phyloP scores from a whole-genome alignment of 2,797 vertebrate genomes.

The Pseudotriccus pelzelni region DNA sequence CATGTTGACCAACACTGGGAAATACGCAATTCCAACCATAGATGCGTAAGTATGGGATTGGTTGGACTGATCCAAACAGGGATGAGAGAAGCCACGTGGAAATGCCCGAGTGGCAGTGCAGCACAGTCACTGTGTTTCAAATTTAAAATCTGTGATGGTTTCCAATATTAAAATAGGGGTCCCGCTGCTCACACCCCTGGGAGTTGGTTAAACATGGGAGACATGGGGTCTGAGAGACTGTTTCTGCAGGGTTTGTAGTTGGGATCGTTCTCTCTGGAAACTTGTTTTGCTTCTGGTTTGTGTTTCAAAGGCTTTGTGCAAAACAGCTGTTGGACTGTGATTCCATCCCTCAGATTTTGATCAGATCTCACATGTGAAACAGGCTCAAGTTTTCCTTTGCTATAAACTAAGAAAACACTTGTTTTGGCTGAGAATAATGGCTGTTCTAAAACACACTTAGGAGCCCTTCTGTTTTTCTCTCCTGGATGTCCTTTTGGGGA shows the following conservation, averaged over 20 bases:
- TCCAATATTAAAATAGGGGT: accelerated
- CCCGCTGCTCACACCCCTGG: background rate
- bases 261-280: background rate
- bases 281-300: background rate
- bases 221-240: background rate
- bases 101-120: background rate
- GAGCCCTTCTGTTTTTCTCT: background rate
- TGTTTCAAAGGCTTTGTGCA: conserved; percentile 6
- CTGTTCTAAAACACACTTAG: background rate
- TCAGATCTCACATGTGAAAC: background rate
- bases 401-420: background rate
- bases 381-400: background rate
- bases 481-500: background rate
- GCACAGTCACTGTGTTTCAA: accelerated
- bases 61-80: background rate
- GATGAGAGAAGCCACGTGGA: accelerated
- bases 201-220: background rate
- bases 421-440: background rate
- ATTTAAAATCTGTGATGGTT: background rate
- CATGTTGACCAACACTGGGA: conserved; percentile 95
- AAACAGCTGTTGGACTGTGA: background rate
- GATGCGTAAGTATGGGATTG: conserved; percentile 87
- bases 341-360: background rate
- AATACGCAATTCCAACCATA: conserved; percentile 93
- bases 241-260: background rate